Evolutionary conservation across 2,888 invertebrate genomes (phyloP), one percentile per base, ranked within the genome.

Genomic region (Teleogryllus oceanicus): DNA sequence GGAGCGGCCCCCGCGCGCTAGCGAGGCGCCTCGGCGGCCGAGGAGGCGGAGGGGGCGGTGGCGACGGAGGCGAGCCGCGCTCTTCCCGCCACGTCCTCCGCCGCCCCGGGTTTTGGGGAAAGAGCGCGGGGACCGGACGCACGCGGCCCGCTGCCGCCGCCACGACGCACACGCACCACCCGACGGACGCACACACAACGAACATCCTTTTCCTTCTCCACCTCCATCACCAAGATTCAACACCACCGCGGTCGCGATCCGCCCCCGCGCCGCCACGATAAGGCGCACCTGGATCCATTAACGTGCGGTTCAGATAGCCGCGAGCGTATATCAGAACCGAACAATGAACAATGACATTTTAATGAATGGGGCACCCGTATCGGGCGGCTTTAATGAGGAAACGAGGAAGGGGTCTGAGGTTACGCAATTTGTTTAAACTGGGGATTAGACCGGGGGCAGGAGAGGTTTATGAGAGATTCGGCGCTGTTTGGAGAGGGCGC

Each of bases 291-390:
- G 62, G 62, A 62, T 18, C 62, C 62, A 62, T 62, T 62, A 62
- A 62, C 62, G 16, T n/a, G 16, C 62, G n/a, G 62, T 62, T 62
- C n/a, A 62, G 62, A 62, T 62, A 62, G 62, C 62, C n/a, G 16
- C 62, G 62, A 62, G 62, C 62, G n/a, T 62, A 62, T 62, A 62
- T 62, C 62, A 62, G n/a, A 18, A 62, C 62, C 62, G 62, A 62
- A 62, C 62, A 62, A 62, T 62, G 62, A 62, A 62, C 62, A 62
- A 62, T 62, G 62, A 62, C 62, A 62, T 62, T 62, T 62, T 62
- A 62, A 62, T 62, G 13, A 62, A 62, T 62, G 13, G 62, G n/a
- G 16, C n/a, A n/a, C 62, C 62, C 13, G 13, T 62, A 13, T 62
- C n/a, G 16, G n/a, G 62, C 62, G n/a, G 62, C 16, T 62, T 62